Percentiles rank a stretch among this genome's conserved stretches.
Evolutionary conservation across 2,888 invertebrate species (phyloP).

Genomic region (Chrysotoxum bicinctum): DNA sequence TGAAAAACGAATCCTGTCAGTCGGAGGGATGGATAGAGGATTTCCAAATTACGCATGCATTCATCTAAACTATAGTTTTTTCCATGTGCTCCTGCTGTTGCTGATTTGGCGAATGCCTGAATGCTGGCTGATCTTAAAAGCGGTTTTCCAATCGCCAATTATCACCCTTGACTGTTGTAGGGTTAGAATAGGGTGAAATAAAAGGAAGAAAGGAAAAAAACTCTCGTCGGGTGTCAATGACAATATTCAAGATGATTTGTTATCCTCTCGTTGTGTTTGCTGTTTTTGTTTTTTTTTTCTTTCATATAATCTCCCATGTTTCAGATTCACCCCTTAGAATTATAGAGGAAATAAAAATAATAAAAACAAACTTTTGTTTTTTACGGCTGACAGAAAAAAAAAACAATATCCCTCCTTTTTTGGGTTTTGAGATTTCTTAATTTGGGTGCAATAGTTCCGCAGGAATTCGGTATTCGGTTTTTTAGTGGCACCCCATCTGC

Average conservation of each 20-base stretch:
- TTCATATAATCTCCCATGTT: constrained; percentile 33
- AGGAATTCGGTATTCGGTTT: constrained; percentile 6
- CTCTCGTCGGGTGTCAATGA: constrained; percentile 63
- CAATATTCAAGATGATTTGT: constrained; percentile 65
- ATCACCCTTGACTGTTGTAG: constrained; percentile 47
- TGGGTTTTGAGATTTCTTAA: constrained; percentile 64
- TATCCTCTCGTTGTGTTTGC: constrained; percentile 45
- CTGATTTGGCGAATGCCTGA: neutral
- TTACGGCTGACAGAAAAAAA: neutral
- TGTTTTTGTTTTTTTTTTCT: constrained; percentile 18
- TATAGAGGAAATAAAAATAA: constrained; percentile 11
- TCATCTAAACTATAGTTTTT: constrained; percentile 24
- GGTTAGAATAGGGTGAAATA: neutral
- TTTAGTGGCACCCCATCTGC: constrained; percentile 58
- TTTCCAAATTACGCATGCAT: constrained; percentile 64
- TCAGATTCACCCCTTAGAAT: constrained; percentile 31
- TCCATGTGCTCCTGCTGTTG: neutral
- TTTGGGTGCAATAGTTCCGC: constrained; percentile 35
- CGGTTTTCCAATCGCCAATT: constrained; percentile 70
- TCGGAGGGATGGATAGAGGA: constrained; percentile 25
- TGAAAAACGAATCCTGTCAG: constrained; percentile 30
- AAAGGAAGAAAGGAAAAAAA: neutral
- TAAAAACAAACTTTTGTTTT: constrained; percentile 47
- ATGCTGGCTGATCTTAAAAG: constrained; percentile 59
- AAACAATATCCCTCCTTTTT: constrained; percentile 6